Conservation (phyloP, 2,888 invertebrate species). For the Ephialtes manifestator region DNA sequence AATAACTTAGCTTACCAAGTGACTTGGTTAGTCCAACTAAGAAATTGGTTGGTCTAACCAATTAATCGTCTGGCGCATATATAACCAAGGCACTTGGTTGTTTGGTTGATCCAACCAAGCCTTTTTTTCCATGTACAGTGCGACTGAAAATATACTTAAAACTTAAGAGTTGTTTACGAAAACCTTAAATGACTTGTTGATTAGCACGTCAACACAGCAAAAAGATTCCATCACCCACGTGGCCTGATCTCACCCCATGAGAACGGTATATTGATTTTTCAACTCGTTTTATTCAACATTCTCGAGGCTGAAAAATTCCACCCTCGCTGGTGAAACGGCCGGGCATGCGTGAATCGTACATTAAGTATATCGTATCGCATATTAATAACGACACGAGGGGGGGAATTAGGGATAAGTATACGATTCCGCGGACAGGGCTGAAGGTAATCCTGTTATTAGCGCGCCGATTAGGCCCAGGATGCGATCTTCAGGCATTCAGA, state of each 20-base stretch:
- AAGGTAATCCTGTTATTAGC: conserved; percentile 85
- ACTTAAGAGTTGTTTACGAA: background rate
- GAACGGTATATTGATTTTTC: conserved; percentile 36
- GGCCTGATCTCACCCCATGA: background rate
- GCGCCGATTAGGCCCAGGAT: conserved; percentile 84
- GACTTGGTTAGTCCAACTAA: too few relatives aligned
- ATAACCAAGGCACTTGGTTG: too few relatives aligned
- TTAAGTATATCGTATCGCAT: conserved; percentile 73
- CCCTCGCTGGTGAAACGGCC: conserved; percentile 26
- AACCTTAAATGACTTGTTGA: background rate
- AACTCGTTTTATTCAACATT: conserved; percentile 15
- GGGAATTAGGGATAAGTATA: conserved; percentile 85
- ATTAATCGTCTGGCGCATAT: too few relatives aligned
- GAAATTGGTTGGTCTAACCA: too few relatives aligned
- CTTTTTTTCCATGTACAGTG: too few relatives aligned
- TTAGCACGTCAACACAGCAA: background rate
- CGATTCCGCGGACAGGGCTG: conserved; percentile 80
- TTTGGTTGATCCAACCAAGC: too few relatives aligned
- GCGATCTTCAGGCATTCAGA: conserved; percentile 83
- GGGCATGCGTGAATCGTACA: conserved; percentile 58
- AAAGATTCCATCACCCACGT: conserved; percentile 4
- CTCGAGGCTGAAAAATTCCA: conserved; percentile 11
- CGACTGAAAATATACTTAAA: background rate
- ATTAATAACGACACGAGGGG: conserved; percentile 84
- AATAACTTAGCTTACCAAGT: too few relatives aligned